These are phyloP conservation scores for Astreopora myriophthalma DNA, from an alignment of 64 coral and sea anemone species.

Conservation along the genomic window DNA sequence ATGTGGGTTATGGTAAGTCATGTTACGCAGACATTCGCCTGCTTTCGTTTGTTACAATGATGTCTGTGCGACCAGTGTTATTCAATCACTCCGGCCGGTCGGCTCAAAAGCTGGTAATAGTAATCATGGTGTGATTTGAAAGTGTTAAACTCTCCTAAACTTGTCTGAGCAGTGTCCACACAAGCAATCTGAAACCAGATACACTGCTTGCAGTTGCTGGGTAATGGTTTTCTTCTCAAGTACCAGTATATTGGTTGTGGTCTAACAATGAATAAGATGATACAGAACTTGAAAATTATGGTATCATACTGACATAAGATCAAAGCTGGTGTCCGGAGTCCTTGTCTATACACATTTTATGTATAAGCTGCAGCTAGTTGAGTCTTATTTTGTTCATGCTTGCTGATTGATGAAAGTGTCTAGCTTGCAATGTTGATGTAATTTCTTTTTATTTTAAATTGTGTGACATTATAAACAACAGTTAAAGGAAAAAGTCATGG, in stretches of 20 bases:
- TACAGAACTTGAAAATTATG: background rate
- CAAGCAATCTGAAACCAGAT: too few relatives aligned
- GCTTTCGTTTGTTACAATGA: conserved; percentile 36
- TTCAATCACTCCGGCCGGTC: conserved; percentile 72
- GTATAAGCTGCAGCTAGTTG: background rate
- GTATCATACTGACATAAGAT: conserved; percentile 7
- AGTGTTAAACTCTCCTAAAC: background rate
- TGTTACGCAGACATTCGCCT: conserved; percentile 41
- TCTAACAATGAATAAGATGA: background rate
- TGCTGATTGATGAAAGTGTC: background rate
- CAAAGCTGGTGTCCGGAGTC: conserved; percentile 16
- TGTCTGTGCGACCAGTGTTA: conserved; percentile 61
- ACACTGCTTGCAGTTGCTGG: background rate
- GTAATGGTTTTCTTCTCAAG: background rate
- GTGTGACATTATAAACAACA: background rate
- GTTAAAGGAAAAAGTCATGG: background rate
- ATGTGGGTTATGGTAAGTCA: conserved; percentile 85
- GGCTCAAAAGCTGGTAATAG: conserved; percentile 51
- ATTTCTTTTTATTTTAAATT: background rate
- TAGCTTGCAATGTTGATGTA: background rate
- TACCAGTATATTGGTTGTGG: background rate
- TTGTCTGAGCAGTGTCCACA: background rate
- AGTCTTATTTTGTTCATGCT: background rate
- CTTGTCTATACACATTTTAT: conserved; percentile 25
- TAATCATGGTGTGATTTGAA: background rate